phyloP scores from a whole-genome alignment of 2,888 invertebrate species.

The Drosophila subsilvestris region DNA sequence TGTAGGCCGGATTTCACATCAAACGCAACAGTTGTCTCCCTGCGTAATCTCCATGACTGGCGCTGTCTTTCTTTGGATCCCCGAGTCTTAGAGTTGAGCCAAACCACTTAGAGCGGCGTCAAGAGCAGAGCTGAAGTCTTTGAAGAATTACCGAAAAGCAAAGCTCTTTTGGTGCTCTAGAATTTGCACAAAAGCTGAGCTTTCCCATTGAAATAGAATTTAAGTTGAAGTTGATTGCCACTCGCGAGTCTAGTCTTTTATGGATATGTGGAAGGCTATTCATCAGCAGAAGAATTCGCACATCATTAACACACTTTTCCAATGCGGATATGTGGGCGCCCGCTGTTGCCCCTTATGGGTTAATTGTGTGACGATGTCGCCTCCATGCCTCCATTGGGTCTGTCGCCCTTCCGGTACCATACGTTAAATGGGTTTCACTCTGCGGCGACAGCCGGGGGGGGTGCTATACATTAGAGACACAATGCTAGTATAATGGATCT shows the following conservation, averaged over 20 bases:
- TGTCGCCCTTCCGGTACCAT: constrained; percentile 36
- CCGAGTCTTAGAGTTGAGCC: constrained; percentile 5
- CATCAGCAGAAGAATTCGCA: constrained; percentile 24
- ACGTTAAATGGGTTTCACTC: constrained; percentile 39
- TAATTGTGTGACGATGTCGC: constrained; percentile 15
- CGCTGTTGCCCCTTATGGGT: constrained; percentile 31
- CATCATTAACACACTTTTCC: constrained; percentile 42
- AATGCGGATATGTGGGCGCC: constrained; percentile 39
- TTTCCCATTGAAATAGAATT: background rate
- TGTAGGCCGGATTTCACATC: constrained; percentile 28
- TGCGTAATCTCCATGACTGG: constrained; percentile 27
- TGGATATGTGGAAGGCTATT: constrained; percentile 22
- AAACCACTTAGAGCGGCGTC: constrained; percentile 23
- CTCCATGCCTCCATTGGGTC: constrained; percentile 3
- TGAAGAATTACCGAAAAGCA: constrained; percentile 18
- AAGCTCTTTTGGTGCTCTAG: constrained; percentile 5
- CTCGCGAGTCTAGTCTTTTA: background rate
- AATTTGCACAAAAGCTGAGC: constrained; percentile 1
- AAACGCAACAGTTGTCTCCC: constrained; percentile 43
- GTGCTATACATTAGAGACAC: constrained; percentile 32
- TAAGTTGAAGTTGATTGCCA: background rate
- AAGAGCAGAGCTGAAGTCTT: constrained; percentile 22
- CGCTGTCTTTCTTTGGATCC: constrained; percentile 19
- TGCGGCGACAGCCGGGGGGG: constrained; percentile 19
- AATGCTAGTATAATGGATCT: background rate